Evolutionary conservation across 2,888 invertebrate species (phyloP).

Genomic region (Parthenolecanium corni): DNA sequence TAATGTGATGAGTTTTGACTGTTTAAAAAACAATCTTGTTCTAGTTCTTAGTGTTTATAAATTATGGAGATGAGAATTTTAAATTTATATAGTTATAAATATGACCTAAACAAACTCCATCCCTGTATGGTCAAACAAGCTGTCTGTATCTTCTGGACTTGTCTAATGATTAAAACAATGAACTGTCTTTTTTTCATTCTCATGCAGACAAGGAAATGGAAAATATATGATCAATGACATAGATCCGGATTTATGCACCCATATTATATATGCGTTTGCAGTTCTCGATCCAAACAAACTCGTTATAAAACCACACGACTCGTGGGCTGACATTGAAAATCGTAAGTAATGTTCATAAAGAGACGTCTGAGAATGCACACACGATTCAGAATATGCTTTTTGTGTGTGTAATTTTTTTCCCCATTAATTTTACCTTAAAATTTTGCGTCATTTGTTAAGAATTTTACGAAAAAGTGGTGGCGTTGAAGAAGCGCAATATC

Average conservation of each 20-base stretch:
- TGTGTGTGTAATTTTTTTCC: background rate
- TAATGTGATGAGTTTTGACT: too few species aligned
- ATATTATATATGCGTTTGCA: conserved; percentile 85
- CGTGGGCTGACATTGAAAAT: conserved; percentile 82
- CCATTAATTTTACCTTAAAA: too few species aligned
- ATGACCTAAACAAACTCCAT: too few species aligned
- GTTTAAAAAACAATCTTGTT: too few species aligned
- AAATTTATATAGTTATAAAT: too few species aligned
- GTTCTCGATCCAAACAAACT: conserved; percentile 63
- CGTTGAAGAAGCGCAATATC: conserved; percentile 43
- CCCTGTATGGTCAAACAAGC: too few species aligned
- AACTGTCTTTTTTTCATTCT: background rate
- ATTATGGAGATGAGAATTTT: too few species aligned
- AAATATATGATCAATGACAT: conserved; percentile 73
- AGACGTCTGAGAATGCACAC: too few species aligned
- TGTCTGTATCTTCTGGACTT: too few species aligned
- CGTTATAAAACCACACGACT: conserved; percentile 72
- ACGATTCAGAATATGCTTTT: too few species aligned
- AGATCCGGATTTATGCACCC: conserved; percentile 74
- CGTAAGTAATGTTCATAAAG: conserved; percentile 44
- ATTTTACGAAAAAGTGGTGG: conserved; percentile 76
- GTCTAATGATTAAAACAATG: background rate
- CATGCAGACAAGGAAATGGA: conserved; percentile 58
- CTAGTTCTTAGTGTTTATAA: too few species aligned
- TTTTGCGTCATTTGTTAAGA: conserved; percentile 40